phyloP scores from a whole-genome alignment of 2,888 invertebrate genomes.

The Hanleya hanleyi region DNA sequence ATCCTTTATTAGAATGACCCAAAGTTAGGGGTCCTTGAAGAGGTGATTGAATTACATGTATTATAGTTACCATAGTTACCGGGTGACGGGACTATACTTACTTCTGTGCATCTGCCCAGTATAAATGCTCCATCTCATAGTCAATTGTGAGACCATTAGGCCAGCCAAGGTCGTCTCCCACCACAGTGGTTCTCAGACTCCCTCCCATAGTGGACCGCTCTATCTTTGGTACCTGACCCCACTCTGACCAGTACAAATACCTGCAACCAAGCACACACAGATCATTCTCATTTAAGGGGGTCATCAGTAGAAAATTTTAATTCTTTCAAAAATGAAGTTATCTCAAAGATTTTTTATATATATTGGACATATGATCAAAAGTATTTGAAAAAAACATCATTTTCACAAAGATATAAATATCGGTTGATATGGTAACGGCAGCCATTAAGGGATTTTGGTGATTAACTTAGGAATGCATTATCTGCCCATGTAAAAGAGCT shows the following conservation, averaged over 20 bases:
- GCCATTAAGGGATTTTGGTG: too few relatives aligned
- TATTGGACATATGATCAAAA: too few relatives aligned
- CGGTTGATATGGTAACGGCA: too few relatives aligned
- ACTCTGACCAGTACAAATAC: constrained; percentile 95
- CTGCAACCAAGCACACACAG: constrained; percentile 64
- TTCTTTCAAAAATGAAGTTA: too few relatives aligned
- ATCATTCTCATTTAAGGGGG: neutral
- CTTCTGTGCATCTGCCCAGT: constrained; percentile 98
- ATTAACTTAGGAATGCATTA: too few relatives aligned
- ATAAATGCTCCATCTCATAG: constrained; percentile 87
- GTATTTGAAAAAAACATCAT: too few relatives aligned
- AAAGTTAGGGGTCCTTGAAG: too few relatives aligned
- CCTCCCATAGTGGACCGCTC: constrained; percentile 98
- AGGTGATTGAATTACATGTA: too few relatives aligned
- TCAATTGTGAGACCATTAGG: constrained; percentile 97
- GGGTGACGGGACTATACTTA: constrained; percentile 37
- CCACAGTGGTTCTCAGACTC: constrained; percentile 88
- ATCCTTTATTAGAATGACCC: too few relatives aligned
- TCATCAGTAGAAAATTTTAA: neutral
- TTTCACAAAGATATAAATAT: too few relatives aligned
- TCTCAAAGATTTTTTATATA: neutral
- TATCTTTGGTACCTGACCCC: constrained; percentile 90
- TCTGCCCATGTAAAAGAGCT: too few relatives aligned
- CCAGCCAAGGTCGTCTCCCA: constrained; percentile 92
- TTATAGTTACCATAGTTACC: too few relatives aligned